Evolutionary conservation across 1,140 invertebrate species (phyloP), one percentile per base, ranked within the genome.

Genomic region (Hetaerina americana): DNA sequence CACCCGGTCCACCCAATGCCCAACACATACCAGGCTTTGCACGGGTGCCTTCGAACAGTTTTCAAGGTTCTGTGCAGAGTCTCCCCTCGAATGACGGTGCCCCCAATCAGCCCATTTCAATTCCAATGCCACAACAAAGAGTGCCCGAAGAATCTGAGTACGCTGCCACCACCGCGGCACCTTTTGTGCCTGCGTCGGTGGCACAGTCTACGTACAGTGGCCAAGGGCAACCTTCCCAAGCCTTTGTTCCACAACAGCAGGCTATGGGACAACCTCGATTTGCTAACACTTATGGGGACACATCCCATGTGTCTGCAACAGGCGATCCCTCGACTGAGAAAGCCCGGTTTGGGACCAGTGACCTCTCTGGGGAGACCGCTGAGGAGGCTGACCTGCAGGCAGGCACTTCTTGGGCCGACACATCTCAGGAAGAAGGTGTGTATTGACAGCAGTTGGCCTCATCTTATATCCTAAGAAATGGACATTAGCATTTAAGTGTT

Each of bases 21-120:
- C 70, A 71, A 26, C 70, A 71, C 70, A 71, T 71, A 25, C 70
- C 70, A 66, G 70, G 40, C 22, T 71, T 71, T 71, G 70, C 70
- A 22, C 27, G 57, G 27, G 26, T 66, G 2, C 1, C 40, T 57
- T 57, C 40, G 15, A 57, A 57, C 40, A 57, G 40, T 57, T 57
- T 57, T n/a, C 40, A 57, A 57, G 40, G 15, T n/a, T n/a, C 40
- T 57, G 40, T 57, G 40, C 40, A 57, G 40, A n/a, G 40, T n/a
- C 15, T 57, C 15, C 15, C 15, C 22, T 18, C 40, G 15, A 57
- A 12, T 57, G 40, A 57, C 22, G 22, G 40, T 29, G 67, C 40
- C 8, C 70, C 70, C 1, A 71, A 71, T 29, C 70, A 57, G 5
- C 70, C 70, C 3, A 57, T 66, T 28, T 66, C 70, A 57, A 71